Base-by-base conservation (phyloP, 2,888 invertebrate genomes). In the Drosophila algonquin region DNA sequence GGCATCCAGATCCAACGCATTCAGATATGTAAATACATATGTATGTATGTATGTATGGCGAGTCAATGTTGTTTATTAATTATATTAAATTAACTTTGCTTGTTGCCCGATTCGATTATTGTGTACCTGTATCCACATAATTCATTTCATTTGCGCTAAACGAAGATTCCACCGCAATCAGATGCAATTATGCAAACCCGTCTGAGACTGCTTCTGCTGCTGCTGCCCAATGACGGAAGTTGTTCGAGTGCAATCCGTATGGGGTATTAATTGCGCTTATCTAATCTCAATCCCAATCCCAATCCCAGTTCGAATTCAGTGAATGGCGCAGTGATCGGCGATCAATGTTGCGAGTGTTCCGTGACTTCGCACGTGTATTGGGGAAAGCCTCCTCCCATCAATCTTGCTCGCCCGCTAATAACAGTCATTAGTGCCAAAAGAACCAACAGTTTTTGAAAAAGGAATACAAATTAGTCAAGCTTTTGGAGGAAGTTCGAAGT, bases 21-120 rank as follows among this genome's bases (percentile, higher is more conserved):
- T 73, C 67, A 73, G 59, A 40, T 30, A 27, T 30, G 30, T 30
- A 30, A 8, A 30, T 45, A 69, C 63, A 77, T 80, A 21, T 3
- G 40, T 30, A 27, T 30, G 27, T 27, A 27, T 7, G 7, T 45
- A 69, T 62, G 75, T 75, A 70, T 64, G 77, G 73, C 81, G 72
- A 75, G 60, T 76, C 85, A 84, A 76, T 73, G 75, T 72, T 48
- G 65, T 58, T 74, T 76, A 73, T 83, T 89, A 89, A 89, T 89
- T 81, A 71, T 84, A 70, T 74, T 55, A 78, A 87, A 73, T 69
- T 69, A 75, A 75, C 32, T 79, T 73, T 75, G 72, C 84, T 75
- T 81, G 82, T 84, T 75, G 65, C 18, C 71, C 18, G 59, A 27
- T 18, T 67, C 40, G 40, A 40, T 40, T 40, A 6, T 46, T 10